Conservation (phyloP, 2,888 invertebrate genomes). For the Amphiduros pacificus region DNA sequence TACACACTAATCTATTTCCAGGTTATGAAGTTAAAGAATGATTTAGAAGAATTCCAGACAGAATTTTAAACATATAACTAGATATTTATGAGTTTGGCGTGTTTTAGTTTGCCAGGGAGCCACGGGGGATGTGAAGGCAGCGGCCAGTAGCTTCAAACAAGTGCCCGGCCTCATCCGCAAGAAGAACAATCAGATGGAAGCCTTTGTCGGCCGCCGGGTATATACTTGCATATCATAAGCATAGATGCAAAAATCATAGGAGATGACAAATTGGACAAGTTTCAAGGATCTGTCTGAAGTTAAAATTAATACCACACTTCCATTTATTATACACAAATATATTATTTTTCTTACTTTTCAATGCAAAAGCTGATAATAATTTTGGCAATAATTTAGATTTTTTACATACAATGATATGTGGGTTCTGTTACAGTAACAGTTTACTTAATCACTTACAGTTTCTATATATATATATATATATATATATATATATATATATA, state of each 20-base stretch:
- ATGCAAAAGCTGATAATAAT: not conserved
- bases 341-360: not conserved
- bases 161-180: slow-evolving; percentile 57
- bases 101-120: slow-evolving; percentile 63
- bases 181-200: slow-evolving; percentile 61
- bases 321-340: not conserved
- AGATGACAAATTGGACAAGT: not conserved
- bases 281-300: not conserved
- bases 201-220: slow-evolving; percentile 58
- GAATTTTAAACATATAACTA: not conserved
- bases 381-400: not conserved
- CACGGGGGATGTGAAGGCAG: slow-evolving; percentile 59
- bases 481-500: no score
- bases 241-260: not conserved
- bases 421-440: no score
- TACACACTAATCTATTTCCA: no score
- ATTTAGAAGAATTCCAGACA: not conserved
- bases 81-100: not conserved
- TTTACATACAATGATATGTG: no score
- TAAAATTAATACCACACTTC: not conserved
- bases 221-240: not conserved
- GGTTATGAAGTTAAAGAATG: no score
- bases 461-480: no score
- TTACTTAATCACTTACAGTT: no score
- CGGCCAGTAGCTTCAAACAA: slow-evolving; percentile 55